Base-by-base conservation (phyloP, 2,113 vertebrate genomes). In the Dipodomys merriami region DNA sequence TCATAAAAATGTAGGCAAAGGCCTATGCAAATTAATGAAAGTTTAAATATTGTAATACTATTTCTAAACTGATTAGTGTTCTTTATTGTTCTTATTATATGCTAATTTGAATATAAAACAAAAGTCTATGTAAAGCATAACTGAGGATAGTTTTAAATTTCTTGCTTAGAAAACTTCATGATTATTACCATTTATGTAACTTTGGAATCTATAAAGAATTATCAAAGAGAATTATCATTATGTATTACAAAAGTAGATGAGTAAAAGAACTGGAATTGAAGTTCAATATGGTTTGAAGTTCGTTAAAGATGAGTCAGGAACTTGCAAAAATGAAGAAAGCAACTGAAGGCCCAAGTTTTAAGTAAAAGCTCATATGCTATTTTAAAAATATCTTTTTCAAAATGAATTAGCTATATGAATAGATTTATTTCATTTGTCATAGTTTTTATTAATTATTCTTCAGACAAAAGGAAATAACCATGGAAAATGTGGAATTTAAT, bases 61-160 rank as follows among this genome's bases (percentile, higher is more conserved):
- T 77, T 95, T 83, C 82, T 68, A 94, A 94, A 64, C 53, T 67
- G 83, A 93, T 88, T 93, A 87, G 65, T 83, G 83, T 86, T 80
- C 82, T 68, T 85, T 88, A 74, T 92, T 95, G 33, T 94, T 95
- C 84, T 64, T 69, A 82, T 78, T 87, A 77, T 78, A 83, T 8
- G 71, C 86, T 81, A 90, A 94, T 94, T 83, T 84, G 69, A 89
- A 81, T 94, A 81, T 91, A 87, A 94, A 94, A 86, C 19, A 81
- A 16, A 91, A 90, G 69, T 95, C 30, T 91, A 44, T 33, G 44
- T 57, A 85, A 67, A 94, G 33, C 27, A 15, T 84, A 81, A 95
- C 78, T 64, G 27, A 44, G 44, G 49, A 67, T 83, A 90, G 49
- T 78, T 94, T 94, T 84, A 79, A 91, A 80, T 53, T 44, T 3